Evolutionary conservation across 2,113 vertebrate genomes (phyloP), one percentile per base, ranked within the genome.

Genomic region (Elachura formosa): DNA sequence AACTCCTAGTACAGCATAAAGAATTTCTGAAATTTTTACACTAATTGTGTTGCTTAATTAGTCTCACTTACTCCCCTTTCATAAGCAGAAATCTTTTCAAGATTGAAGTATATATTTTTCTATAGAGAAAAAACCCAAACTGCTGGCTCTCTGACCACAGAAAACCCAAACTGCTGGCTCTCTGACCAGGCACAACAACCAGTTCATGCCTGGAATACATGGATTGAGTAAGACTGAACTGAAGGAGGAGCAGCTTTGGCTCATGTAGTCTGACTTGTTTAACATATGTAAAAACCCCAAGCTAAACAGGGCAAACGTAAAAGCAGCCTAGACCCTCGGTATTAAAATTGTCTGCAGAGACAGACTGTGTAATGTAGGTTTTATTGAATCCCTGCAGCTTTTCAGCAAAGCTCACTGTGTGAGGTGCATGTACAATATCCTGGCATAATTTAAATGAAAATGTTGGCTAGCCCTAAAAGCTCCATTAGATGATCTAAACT

Each of bases 301-400:
- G 33, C 63, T 90, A 85, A 90, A 89, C 48, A 84, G 41, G 33
- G n/a, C 17, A 86, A 84, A 89, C 6, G 68, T 52, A 71, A 94
- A 91, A 83, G 46, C 64, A 89, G 55, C 48, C 79, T 77, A 94
- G 64, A 58, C 51, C 18, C 31, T 71, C 1, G 1, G 10, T 71
- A 89, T 88, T 92, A 89, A 93, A 93, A 90, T 55, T 89, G 43
- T 81, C 86, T 81, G 31, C 76, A 63, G 92, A 92, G 72, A 84
- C 55, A 86, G 72, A 81, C 52, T 92, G 76, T 84, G 80, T 89
- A 93, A 90, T 86, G 76, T 49, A 76, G 45, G 66, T 81, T 91
- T 94, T 92, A 95, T 89, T 94, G 93, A 94, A 95, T 91, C 71
- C 91, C 77, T 84, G 62, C 56, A 93, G 91, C 62, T 96, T 93